Percentiles rank a stretch among this genome's conserved stretches.
These are phyloP conservation scores for Polypedilum vanderplanki DNA, from an alignment of 1,140 invertebrate species.

Conservation along the genomic window DNA sequence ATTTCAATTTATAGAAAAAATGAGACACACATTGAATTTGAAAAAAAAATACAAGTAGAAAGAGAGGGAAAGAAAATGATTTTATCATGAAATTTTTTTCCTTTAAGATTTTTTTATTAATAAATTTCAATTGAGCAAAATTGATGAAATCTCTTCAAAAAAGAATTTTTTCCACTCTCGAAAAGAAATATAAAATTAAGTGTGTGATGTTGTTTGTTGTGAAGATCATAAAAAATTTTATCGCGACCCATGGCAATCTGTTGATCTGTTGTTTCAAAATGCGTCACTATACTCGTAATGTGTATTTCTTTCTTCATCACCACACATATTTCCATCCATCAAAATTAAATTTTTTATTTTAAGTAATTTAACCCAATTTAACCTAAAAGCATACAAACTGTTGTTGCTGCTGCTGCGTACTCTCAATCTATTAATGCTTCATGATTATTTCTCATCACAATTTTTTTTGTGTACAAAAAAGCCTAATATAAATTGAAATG, in stretches of 20 bases:
- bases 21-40: background rate
- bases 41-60: too few relatives aligned
- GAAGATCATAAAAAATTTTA: constrained; percentile 14
- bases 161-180: background rate
- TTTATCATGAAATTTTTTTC: background rate
- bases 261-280: background rate
- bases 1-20: background rate
- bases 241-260: constrained; percentile 15
- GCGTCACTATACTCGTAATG: too few relatives aligned
- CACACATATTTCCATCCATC: background rate
- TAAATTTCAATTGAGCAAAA: constrained; percentile 8
- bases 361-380: constrained; percentile 29
- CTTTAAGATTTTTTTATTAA: background rate
- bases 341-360: constrained; percentile 22
- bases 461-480: constrained; percentile 7
- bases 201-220: too few relatives aligned
- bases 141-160: constrained; percentile 19
- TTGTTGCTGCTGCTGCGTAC: constrained; percentile 1
- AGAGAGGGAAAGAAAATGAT: background rate
- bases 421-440: constrained; percentile 6
- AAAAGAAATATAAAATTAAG: too few relatives aligned
- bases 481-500: background rate
- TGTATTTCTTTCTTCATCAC: background rate
- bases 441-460: constrained; percentile 6
- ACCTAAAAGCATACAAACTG: constrained; percentile 6